Base-by-base conservation (phyloP, 2,797 vertebrate genomes). In the Ataeniobius toweri region DNA sequence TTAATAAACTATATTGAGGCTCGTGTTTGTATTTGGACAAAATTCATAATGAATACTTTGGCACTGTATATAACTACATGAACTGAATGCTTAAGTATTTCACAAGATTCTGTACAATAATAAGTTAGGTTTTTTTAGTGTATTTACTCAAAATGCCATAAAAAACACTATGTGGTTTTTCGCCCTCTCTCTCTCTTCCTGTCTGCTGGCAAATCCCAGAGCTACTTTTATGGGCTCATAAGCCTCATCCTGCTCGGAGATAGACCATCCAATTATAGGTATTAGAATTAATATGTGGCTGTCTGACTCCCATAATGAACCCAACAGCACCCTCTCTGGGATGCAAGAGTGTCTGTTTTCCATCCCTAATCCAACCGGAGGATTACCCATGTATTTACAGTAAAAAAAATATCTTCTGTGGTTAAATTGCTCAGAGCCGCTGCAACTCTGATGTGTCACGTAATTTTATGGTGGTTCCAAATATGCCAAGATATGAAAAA, bases 271-370 rank as follows among this genome's bases (percentile, higher is more conserved):
- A 93, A 93, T 93, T 91, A 92, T 81, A 88, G 83, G 76, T 78
- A 74, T 83, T 81, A 79, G 86, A 89, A 91, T 91, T 86, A 89
- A 92, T 93, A 88, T 90, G 90, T 71, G 74, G 83, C 76, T 31
- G 76, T 78, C 84, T 75, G 80, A 83, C 83, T 92, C 87, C 84
- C 78, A 88, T 89, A 91, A 89, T 88, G 91, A 89, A 92, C 92
- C 89, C 90, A 93, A 93, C 86, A 94, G 93, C 91, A 85, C 93
- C 94, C 89, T 93, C 92, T 93, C 88, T 85, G 91, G 93, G 83
- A 86, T 80, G 80, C 50, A 59, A 75, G 59, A 81, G 83, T 5
- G 44, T 73, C 79, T 82, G 63, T 56, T 72, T 68, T 72, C 63
- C 79, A 79, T 84, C 79, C 36, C 73, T 78, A 71, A 84, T 82